These are phyloP conservation scores for Lissocephala sabroskyi DNA, from an alignment of 2,888 invertebrate genomes.

Conservation along the genomic window DNA sequence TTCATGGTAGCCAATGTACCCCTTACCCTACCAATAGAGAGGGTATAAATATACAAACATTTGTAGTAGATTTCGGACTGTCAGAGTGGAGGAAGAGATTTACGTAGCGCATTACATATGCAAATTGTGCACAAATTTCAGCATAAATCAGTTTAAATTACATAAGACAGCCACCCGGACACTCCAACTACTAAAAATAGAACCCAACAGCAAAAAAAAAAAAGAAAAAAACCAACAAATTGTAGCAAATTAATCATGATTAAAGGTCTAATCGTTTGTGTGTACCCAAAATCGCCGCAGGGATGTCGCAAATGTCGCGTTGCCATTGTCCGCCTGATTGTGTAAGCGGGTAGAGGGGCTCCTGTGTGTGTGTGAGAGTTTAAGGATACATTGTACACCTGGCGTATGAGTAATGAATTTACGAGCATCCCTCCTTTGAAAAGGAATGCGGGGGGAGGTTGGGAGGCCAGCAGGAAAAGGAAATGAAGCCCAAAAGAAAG, in stretches of 20 bases:
- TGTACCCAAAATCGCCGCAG: too few relatives aligned
- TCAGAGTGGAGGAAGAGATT: too few relatives aligned
- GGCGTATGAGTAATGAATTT: constrained; percentile 31
- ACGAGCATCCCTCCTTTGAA: too few relatives aligned
- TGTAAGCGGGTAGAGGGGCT: constrained; percentile 2
- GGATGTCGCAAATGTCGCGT: background rate
- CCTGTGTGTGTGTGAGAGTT: constrained; percentile 2
- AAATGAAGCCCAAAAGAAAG: constrained; percentile 20
- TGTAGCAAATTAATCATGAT: constrained; percentile 59
- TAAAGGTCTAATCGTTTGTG: too few relatives aligned
- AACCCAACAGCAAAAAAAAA: constrained; percentile 10
- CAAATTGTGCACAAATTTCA: constrained; percentile 11
- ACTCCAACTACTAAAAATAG: too few relatives aligned
- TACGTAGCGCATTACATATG: background rate
- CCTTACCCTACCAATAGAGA: too few relatives aligned
- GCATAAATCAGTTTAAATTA: constrained; percentile 18
- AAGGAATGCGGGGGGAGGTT: too few relatives aligned
- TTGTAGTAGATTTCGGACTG: too few relatives aligned
- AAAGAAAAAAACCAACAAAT: constrained; percentile 1
- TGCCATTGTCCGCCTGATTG: constrained; percentile 4
- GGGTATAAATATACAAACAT: too few relatives aligned
- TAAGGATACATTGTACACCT: constrained; percentile 27
- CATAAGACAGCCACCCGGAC: background rate
- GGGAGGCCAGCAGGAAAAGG: too few relatives aligned
- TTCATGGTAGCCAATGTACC: too few relatives aligned